Base-by-base conservation (phyloP, 2,797 vertebrate genomes). In the Myripristis murdjan region DNA sequence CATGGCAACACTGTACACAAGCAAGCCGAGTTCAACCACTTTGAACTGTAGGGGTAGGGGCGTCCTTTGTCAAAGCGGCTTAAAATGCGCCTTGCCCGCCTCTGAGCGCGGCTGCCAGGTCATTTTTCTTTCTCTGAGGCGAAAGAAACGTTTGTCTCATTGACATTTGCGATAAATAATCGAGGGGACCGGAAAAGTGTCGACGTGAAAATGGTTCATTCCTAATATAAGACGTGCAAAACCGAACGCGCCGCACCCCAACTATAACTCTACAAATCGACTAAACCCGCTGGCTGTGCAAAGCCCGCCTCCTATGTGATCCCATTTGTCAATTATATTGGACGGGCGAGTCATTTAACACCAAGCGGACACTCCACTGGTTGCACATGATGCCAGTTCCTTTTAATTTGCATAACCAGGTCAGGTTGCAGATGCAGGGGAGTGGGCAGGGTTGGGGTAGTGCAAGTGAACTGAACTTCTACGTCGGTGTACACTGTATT, bases 171-270 rank as follows among this genome's bases (percentile, higher is more conserved):
- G 0, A 14, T 14, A 67, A 79, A 64, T 70, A 60, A 52, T 33
- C 1, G 0, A 0, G 2, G 10, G 33, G 55, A 33, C 6, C 14
- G 48, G 59, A 64, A 89, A 86, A 74, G 51, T n/a, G 80, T 73
- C 44, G 56, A 78, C 78, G 37, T 23, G 35, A 65, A 75, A 95
- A 95, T 96, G 94, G 96, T 96, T 95, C 86, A 75, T 91, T 95
- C 97, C 95, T 91, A 91, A 95, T 95, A 94, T 95, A 95, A 91
- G 97, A 98, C 97, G 97, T 98, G 97, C 97, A 95, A 92, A 98
- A 97, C 86, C 89, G 97, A 98, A 98, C 97, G 97, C 96, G 89
- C 97, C 95, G 93, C 95, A 95, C 95, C 95, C 95, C 95, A 93
- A 93, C 92, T 94, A 90, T 89, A 93, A 92, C 89, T 86, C 88